These are phyloP conservation scores for Turritopsis rubra DNA, from an alignment of 30 jellyfish, hydroid and myxozoan species.

Conservation along the genomic window DNA sequence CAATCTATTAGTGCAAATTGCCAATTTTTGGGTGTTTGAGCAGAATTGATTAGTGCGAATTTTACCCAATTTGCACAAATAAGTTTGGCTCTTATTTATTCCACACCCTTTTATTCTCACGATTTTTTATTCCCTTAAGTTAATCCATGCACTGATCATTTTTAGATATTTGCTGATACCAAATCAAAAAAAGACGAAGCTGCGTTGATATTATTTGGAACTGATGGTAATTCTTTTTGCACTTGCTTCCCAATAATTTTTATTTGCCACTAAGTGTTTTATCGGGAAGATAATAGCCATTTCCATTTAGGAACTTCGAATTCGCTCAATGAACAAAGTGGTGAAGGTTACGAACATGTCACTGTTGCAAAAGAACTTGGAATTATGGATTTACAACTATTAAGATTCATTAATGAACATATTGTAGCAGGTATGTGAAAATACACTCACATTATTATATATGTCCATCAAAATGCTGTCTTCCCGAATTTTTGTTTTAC, in stretches of 20 bases:
- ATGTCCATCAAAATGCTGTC: too few species aligned
- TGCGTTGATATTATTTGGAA: constrained; percentile 78
- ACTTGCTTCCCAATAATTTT: not conserved
- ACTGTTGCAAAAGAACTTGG: constrained; percentile 62
- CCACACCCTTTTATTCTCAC: too few species aligned
- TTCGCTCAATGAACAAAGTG: constrained; percentile 45
- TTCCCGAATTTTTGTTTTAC: too few species aligned
- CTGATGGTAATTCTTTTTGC: constrained; percentile 49
- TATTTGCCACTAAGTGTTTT: too few species aligned
- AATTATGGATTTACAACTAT: constrained; percentile 50
- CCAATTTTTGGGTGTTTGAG: too few species aligned
- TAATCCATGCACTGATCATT: not conserved
- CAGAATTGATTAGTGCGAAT: too few species aligned
- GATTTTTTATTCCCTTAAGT: too few species aligned
- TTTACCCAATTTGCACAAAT: too few species aligned
- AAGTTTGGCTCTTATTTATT: too few species aligned
- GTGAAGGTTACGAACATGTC: constrained; percentile 49
- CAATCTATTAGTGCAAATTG: too few species aligned
- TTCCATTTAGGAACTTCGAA: constrained; percentile 63
- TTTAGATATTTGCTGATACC: constrained; percentile 75
- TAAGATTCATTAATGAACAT: constrained; percentile 51
- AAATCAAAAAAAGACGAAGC: constrained; percentile 73
- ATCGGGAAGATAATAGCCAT: too few species aligned
- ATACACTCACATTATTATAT: too few species aligned
- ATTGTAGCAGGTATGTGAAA: constrained; percentile 54